Base-by-base conservation (phyloP, 2,797 vertebrate species). In the Toxotes lorentzi region DNA sequence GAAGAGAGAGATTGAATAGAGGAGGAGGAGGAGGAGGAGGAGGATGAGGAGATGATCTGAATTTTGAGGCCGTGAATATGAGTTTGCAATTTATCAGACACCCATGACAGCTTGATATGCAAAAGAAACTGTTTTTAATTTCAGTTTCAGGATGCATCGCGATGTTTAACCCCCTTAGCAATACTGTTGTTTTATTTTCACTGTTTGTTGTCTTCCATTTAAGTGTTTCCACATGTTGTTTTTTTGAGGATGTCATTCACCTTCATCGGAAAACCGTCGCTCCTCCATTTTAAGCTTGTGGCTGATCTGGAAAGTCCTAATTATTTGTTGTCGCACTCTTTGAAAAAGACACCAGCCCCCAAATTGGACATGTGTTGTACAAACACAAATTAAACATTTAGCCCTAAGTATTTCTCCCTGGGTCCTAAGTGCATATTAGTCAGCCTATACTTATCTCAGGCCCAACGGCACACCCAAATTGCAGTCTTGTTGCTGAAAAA, bases 321-420 rank as follows among this genome's bases (percentile, higher is more conserved):
- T 93, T 88, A 88, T 92, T 92, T 91, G 87, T 83, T 86, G 75
- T 88, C 53, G 60, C 84, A 45, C 47, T 79, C 78, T 91, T 89
- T 92, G 86, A 85, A 89, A 87, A 83, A 90, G 87, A 91, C 86
- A 92, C 83, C 82, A 84, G 88, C 64, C 80, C 78, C 87, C 16
- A 87, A 84, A 91, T 92, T 86, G 86, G 84, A 91, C 91, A 92
- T 91, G 88, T 91, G 90, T 93, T 92, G 91, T 85, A 88, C 89
- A 91, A 93, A 92, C 86, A 91, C 87, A 92, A 91, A 94, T 93
- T 91, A 91, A 93, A 92, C 90, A 92, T 94, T 94, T 91, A 91
- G 82, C 62, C 63, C 38, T 90, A 85, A 91, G 89, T 92, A 91
- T 89, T 92, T 92, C 92, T 89, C 85, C 78, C 84, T 74, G 79